A percentile compares a stretch with the other conserved stretches of the same genome.
These are phyloP conservation scores for Malachius bipustulatus DNA, from an alignment of 2,888 invertebrate species.

Conservation along the genomic window DNA sequence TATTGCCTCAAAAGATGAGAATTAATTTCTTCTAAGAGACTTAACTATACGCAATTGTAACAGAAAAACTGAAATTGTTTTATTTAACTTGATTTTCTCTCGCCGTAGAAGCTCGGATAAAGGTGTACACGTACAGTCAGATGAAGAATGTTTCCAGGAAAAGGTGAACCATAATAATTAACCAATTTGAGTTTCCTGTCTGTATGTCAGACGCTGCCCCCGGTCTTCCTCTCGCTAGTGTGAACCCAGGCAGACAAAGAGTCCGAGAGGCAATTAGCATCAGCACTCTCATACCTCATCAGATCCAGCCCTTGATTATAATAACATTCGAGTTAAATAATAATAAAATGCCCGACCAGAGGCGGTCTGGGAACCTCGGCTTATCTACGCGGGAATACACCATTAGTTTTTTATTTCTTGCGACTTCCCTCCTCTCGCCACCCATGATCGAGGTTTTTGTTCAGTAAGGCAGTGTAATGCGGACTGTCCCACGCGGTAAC, in stretches of 20 bases:
- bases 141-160: too few species aligned
- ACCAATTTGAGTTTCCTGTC: slow-evolving; percentile 25
- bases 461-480: slow-evolving; percentile 38
- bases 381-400: slow-evolving; percentile 21
- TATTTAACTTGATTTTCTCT: too few species aligned
- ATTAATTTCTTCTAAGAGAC: too few species aligned
- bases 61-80: too few species aligned
- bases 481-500: slow-evolving; percentile 35
- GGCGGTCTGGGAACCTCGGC: slow-evolving; percentile 28
- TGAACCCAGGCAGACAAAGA: slow-evolving; percentile 4
- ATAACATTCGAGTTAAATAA: slow-evolving; percentile 30
- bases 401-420: slow-evolving; percentile 27
- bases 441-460: slow-evolving; percentile 34
- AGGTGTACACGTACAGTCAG: too few species aligned
- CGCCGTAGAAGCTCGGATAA: too few species aligned
- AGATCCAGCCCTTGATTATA: slow-evolving; percentile 35
- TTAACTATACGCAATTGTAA: too few species aligned
- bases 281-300: slow-evolving; percentile 31
- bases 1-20: too few species aligned
- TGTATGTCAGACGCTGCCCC: slow-evolving; percentile 4
- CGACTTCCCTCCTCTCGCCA: slow-evolving; percentile 30
- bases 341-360: slow-evolving; percentile 29
- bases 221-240: not conserved
- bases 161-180: too few species aligned
- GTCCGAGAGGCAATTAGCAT: slow-evolving; percentile 26